Conservation (phyloP, 2,113 vertebrate genomes). For the Menura novaehollandiae region DNA sequence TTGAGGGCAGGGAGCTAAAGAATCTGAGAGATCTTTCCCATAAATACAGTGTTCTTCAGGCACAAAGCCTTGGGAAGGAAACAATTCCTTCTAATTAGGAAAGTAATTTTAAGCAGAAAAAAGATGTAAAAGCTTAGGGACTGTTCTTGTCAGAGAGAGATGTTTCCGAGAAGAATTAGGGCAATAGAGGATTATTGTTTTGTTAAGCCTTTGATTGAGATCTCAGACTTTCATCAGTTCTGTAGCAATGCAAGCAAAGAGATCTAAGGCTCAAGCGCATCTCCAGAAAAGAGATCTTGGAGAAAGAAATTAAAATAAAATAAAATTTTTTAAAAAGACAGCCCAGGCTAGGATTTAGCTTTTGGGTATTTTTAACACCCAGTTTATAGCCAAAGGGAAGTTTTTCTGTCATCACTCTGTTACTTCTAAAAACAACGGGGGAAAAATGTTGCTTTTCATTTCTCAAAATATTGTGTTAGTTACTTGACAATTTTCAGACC, state of each 20-base stretch:
- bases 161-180: constrained; percentile 72
- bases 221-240: constrained; percentile 67
- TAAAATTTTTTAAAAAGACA: background rate
- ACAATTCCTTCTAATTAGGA: constrained; percentile 70
- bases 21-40: background rate
- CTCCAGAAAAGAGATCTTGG: background rate
- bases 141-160: constrained; percentile 60
- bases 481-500: constrained; percentile 27
- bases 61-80: constrained; percentile 36
- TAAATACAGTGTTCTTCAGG: constrained; percentile 4
- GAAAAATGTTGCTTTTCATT: background rate
- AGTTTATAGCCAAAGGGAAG: background rate
- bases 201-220: constrained; percentile 74
- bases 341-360: background rate
- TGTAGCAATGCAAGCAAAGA: constrained; percentile 37
- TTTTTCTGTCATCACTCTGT: background rate
- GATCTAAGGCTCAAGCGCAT: background rate
- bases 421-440: background rate
- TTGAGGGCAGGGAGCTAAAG: background rate
- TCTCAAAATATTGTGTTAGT: background rate
- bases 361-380: background rate
- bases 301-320: constrained; percentile 28
- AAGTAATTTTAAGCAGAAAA: constrained; percentile 65
- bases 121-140: constrained; percentile 64
- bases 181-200: constrained; percentile 73